Evolutionary conservation across 1,140 invertebrate genomes (phyloP).

Genomic region (Drosophila burlai): DNA sequence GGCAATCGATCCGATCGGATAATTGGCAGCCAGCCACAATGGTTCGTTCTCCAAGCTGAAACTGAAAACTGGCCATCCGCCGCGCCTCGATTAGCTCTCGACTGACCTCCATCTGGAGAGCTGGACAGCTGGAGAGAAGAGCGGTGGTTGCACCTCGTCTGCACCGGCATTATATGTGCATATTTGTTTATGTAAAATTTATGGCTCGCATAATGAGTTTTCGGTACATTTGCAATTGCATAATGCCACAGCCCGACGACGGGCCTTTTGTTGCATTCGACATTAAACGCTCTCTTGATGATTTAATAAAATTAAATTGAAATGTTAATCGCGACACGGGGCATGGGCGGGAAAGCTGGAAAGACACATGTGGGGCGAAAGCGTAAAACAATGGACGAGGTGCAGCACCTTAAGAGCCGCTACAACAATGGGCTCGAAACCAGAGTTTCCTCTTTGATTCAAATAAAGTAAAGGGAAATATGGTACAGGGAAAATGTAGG

Average conservation of each 20-base stretch:
- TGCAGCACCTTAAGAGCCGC: constrained; percentile 23
- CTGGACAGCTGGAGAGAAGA: background rate
- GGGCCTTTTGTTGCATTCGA: constrained; percentile 61
- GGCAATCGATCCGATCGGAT: constrained; percentile 41
- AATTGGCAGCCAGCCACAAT: constrained; percentile 54
- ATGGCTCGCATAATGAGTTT: constrained; percentile 54
- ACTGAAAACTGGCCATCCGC: constrained; percentile 22
- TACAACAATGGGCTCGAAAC: constrained; percentile 18
- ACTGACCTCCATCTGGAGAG: constrained; percentile 25
- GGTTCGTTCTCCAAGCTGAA: constrained; percentile 8
- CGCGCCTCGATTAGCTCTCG: constrained; percentile 20
- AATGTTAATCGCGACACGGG: constrained; percentile 71
- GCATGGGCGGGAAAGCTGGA: constrained; percentile 37
- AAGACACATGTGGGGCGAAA: constrained; percentile 59
- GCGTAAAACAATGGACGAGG: constrained; percentile 57
- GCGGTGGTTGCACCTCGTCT: background rate
- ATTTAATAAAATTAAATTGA: constrained; percentile 82
- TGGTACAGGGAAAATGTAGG: background rate
- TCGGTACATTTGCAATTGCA: constrained; percentile 63
- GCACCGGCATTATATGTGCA: constrained; percentile 40
- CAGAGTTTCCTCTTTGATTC: no score
- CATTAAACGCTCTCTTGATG: constrained; percentile 75
- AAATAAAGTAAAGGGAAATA: background rate
- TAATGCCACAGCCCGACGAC: constrained; percentile 22
- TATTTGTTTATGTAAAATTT: constrained; percentile 50